Evolutionary conservation across 2,797 vertebrate genomes (phyloP).

Genomic region (Tokudaia muenninki): DNA sequence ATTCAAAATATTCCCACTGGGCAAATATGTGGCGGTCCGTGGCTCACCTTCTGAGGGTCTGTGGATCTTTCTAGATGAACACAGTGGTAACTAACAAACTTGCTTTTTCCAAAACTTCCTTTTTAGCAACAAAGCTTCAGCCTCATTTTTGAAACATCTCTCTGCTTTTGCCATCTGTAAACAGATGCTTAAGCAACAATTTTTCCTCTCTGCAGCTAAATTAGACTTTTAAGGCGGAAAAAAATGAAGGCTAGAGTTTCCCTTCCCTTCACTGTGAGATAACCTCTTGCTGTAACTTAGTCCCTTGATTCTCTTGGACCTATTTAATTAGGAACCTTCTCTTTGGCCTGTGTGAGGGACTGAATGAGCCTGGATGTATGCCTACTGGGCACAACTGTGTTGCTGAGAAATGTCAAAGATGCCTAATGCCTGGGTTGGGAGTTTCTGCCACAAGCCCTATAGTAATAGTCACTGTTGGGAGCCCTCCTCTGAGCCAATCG

Average conservation of each 20-base stretch:
- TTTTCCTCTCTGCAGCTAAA: slow-evolving; percentile 7
- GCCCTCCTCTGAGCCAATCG: neutral
- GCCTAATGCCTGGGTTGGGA: neutral
- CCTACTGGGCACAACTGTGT: neutral
- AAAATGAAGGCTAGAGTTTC: slow-evolving; percentile 27
- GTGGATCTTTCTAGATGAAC: neutral
- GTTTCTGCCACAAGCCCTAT: neutral
- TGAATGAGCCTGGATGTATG: neutral
- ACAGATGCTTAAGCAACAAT: neutral
- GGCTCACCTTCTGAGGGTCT: neutral
- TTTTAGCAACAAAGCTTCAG: slow-evolving; percentile 24
- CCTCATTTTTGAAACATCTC: neutral
- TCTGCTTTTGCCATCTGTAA: slow-evolving; percentile 1
- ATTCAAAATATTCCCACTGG: slow-evolving; percentile 39
- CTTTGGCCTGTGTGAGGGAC: neutral
- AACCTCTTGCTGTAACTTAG: neutral
- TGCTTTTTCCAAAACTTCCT: neutral
- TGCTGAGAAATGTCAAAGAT: neutral
- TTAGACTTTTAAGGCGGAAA: slow-evolving; percentile 32
- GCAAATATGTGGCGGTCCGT: neutral
- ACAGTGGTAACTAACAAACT: neutral
- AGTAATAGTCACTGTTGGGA: neutral
- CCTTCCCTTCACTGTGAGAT: neutral
- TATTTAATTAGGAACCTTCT: neutral
- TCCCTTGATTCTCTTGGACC: neutral